Evolutionary conservation across 2,888 invertebrate genomes (phyloP).

Genomic region (Taphrorychus bicolor): DNA sequence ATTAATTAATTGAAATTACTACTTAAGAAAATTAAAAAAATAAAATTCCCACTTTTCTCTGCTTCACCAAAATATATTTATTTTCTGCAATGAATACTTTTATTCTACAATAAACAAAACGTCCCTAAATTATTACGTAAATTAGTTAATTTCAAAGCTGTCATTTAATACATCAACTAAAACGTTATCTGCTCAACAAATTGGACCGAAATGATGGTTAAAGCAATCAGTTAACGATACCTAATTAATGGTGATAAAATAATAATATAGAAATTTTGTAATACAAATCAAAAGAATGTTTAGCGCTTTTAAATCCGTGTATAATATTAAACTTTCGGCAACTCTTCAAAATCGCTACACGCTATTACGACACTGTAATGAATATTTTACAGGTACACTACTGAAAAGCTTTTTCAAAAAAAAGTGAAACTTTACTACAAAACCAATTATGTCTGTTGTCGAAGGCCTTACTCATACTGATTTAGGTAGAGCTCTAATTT

Average conservation of each 20-base stretch:
- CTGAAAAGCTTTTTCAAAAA: too few relatives aligned
- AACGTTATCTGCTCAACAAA: background rate
- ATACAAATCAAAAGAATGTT: too few relatives aligned
- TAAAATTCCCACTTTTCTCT: too few relatives aligned
- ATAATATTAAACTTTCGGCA: too few relatives aligned
- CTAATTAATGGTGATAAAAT: background rate
- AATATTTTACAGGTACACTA: too few relatives aligned
- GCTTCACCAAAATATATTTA: background rate
- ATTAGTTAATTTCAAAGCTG: background rate
- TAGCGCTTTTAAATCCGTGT: too few relatives aligned
- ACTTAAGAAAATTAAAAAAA: too few relatives aligned
- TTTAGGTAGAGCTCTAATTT: background rate
- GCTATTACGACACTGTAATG: background rate
- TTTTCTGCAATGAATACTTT: background rate
- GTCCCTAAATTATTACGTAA: background rate
- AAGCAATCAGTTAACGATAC: background rate
- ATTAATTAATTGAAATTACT: too few relatives aligned
- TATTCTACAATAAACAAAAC: background rate
- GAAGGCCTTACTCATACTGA: too few relatives aligned
- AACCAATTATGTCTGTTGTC: too few relatives aligned
- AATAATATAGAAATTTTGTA: background rate
- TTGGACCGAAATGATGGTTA: background rate
- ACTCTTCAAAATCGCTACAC: background rate
- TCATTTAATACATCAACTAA: background rate
- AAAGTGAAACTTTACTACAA: too few relatives aligned